A percentile compares a stretch with the other conserved stretches of the same genome.
Evolutionary conservation across 2,113 vertebrate species (phyloP).

Genomic region (Microcebus jonahi): DNA sequence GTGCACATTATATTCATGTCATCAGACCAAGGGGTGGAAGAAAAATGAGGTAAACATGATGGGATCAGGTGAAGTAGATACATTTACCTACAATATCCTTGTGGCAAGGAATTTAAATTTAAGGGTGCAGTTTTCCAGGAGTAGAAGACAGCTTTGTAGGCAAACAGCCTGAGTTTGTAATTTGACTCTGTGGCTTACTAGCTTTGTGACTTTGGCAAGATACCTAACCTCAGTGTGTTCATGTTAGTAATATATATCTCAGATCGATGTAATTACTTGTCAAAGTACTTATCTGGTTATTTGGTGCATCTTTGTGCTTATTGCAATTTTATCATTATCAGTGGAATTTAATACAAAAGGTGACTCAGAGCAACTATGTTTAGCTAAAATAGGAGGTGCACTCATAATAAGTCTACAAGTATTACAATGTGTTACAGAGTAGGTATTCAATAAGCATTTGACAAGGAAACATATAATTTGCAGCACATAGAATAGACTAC

Average conservation of each 20-base stretch:
- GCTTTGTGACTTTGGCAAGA: background rate
- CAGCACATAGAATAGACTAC: background rate
- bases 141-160: background rate
- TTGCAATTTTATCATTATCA: background rate
- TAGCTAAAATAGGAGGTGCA: background rate
- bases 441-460: background rate
- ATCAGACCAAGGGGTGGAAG: background rate
- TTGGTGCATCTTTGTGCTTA: background rate
- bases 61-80: background rate
- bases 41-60: background rate
- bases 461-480: background rate
- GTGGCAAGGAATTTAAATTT: background rate
- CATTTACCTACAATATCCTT: background rate
- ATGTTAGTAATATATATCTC: background rate
- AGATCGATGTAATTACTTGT: background rate
- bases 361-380: background rate
- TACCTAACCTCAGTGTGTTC: background rate
- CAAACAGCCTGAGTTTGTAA: background rate
- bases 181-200: background rate
- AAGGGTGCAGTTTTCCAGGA: background rate
- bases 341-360: background rate
- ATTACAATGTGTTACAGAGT: background rate
- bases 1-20: background rate
- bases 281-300: background rate
- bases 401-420: background rate